phyloP scores from a whole-genome alignment of 2,888 invertebrate species.

The Lathronympha strigana region DNA sequence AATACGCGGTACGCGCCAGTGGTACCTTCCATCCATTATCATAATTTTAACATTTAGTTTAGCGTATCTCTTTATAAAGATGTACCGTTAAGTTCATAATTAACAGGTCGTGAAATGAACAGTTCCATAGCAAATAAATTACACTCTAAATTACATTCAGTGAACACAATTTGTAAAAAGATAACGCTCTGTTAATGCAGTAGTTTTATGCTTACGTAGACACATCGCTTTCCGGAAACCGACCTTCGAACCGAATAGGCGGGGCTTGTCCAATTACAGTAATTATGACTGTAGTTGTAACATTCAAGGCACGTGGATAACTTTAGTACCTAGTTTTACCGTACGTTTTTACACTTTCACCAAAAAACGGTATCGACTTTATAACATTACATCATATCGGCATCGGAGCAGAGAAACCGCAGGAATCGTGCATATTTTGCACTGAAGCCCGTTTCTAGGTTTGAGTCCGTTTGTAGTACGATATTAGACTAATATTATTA shows the following conservation, averaged over 20 bases:
- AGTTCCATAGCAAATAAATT: constrained; percentile 37
- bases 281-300: not conserved
- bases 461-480: too few relatives aligned
- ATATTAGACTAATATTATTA: too few relatives aligned
- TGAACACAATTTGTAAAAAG: constrained; percentile 37
- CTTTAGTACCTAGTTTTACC: constrained; percentile 10
- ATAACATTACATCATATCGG: constrained; percentile 15
- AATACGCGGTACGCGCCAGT: not conserved
- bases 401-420: constrained; percentile 26
- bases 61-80: constrained; percentile 30
- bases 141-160: constrained; percentile 30
- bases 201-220: constrained; percentile 26
- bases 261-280: not conserved
- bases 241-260: constrained; percentile 12
- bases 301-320: constrained; percentile 5
- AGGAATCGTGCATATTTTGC: constrained; percentile 19
- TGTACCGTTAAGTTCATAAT: constrained; percentile 38
- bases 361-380: constrained; percentile 13
- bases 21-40: not conserved
- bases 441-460: too few relatives aligned
- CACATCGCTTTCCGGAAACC: constrained; percentile 24
- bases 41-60: constrained; percentile 2
- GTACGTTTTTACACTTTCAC: constrained; percentile 20
- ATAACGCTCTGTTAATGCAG: constrained; percentile 36
- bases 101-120: constrained; percentile 42